Base-by-base conservation (phyloP, 2,888 invertebrate species). In the Eupithecia pulchellata region DNA sequence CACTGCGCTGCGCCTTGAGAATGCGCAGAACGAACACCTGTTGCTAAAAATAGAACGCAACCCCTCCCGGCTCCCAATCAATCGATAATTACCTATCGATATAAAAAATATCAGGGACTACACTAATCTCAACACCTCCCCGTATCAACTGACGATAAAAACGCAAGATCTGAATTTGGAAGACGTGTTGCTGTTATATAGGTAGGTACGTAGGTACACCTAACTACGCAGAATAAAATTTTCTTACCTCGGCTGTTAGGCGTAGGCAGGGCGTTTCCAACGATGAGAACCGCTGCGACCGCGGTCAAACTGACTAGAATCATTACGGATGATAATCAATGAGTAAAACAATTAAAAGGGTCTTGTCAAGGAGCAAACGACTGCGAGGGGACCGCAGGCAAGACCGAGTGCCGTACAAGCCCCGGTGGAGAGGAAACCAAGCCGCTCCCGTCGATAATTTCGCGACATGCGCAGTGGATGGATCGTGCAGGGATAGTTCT, bases 381-480 rank as follows among this genome's bases (percentile, higher is more conserved):
- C 84, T 84, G 84, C 81, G 84, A 84, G 81, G 85, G 84, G 84
- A 80, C 86, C 84, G 87, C 88, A 85, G 84, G 87, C 88, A 77
- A 84, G 87, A 85, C 82, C 90, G 87, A 92, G 89, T 91, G 91
- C 78, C 90, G 91, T 82, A 82, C 86, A 84, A 75, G 84, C 83
- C 82, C 80, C 84, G 81, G 84, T 84, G 84, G 85, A 86, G 85
- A 88, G 88, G 86, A 86, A 85, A 87, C 86, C 84, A 11, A 81
- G 82, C 82, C 79, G 87, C 84, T 86, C 84, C 84, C 89, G 92
- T 94, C 94, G 90, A 94, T 94, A 94, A 91, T 88, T 90, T 90
- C 82, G 90, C 88, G 90, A 91, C 94, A 90, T 94, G 94, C 94
- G 94, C 94, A 93, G 86, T 93, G 84, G 75, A 78, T 93, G 84